Evolutionary conservation across 23 tunicate species (phyloP), one percentile per base, ranked within the genome.

Genomic region (Corella eumyota): DNA sequence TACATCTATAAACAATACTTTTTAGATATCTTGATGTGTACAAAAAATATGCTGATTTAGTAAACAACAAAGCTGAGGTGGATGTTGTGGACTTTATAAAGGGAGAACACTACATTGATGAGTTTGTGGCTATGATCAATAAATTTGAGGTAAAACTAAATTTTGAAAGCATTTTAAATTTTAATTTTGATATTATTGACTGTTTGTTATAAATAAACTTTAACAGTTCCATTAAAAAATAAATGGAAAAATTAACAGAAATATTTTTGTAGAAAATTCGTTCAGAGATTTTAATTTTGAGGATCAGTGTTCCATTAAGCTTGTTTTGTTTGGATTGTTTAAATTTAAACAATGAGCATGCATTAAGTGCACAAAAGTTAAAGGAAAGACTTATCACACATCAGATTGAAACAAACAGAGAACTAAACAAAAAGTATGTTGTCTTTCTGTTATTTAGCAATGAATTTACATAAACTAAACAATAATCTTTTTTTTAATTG

Each of bases 341-440:
- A 29, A 87, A 83, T 45, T 23, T 92, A 25, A 92, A 92, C 48
- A 61, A 76, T 9, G 86, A 92, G 0, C 73, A 78, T 34, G 93
- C 78, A 22, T 20, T 32, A 29, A 34, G 80, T 46, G 82, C 78
- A n/a, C 90, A 90, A 36, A 69, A 66, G 20, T 73, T 92, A 25
- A 78, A 77, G 60, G 86, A 83, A 48, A 58, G 67, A 46, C 45
- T 92, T 31, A 70, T 83, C 36, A 50, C 64, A 25, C 66, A 58
- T 35, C 93, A 92, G 40, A 57, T 92, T 25, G 77, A 72, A 7
- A 30, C 30, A 17, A 92, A 92, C 77, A 54, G 98, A 21, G 87
- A 92, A 20, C 51, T 33, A 21, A 92, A 83, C 65, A 86, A 86
- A 52, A 73, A 84, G 95, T 86, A 23, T 22, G 66, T n/a, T n/a